Evolutionary conservation across 1,140 invertebrate species (phyloP), one percentile per base, ranked within the genome.

Genomic region (Brachionus manjavacas): DNA sequence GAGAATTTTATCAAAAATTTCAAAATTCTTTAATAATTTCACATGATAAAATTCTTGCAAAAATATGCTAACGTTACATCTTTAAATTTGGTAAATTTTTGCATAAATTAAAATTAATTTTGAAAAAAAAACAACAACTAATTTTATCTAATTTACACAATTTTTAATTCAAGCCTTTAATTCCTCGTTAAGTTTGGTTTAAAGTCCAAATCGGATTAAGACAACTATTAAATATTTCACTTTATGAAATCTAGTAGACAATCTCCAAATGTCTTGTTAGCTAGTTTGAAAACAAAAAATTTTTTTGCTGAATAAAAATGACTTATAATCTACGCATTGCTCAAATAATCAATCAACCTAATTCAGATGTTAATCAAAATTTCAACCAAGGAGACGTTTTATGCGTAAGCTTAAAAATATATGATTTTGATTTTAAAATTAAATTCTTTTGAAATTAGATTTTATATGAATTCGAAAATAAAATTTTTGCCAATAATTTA

Each of bases 401-500:
- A 14, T 68, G 16, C 3, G 66, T 68, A 39, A 28, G 16, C 28
- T 66, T n/a, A 16, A 35, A 46, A 46, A 46, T 9, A 60, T 25
- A 1, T 20, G 28, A 31, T 31, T 31, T 31, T 31, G 4, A 7
- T 8, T 60, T 20, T 20, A 55, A 55, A 55, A 16, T n/a, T n/a
- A 55, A 8, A 31, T 6, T 39, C 0, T n/a, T 3, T 2, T 35
- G 39, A 68, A 72, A 72, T 11, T 41, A 39, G 35, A 14, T 72
- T 39, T n/a, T 39, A 9, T 39, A 41, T 72, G 28, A 39, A 41
- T 12, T 41, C 1, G 68, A 39, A 39, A 23, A 39, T 9, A 41
- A 72, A 72, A 3, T 41, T 72, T 72, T 39, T 72, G 68, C 16
- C 16, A 72, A 72, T 41, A 72, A 72, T 72, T 39, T 72, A 41